Evolutionary conservation across 2,888 invertebrate genomes (phyloP).

Genomic region (Gymnoscelis rufifasciata): DNA sequence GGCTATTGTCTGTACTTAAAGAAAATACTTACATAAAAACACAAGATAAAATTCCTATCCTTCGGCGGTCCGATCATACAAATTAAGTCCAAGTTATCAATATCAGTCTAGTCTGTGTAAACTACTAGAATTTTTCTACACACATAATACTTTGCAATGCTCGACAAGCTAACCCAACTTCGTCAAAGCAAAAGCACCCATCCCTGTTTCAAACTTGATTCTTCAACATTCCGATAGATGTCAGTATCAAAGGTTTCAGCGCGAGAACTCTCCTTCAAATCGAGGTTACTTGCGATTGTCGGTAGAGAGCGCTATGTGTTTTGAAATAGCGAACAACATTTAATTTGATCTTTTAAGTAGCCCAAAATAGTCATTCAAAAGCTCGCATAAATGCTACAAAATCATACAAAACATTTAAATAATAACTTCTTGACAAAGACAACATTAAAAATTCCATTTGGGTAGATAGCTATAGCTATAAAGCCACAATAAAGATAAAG

Average conservation of each 20-base stretch:
- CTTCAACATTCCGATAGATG: conserved; percentile 64
- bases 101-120: too few species aligned
- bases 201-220: conserved; percentile 40
- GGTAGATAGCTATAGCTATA: conserved; percentile 28
- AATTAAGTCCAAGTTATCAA: too few species aligned
- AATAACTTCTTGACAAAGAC: background rate
- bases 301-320: conserved; percentile 59
- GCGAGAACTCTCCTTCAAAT: conserved; percentile 35
- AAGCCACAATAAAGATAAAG: conserved; percentile 46
- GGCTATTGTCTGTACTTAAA: too few species aligned
- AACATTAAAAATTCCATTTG: conserved; percentile 28
- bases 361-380: background rate
- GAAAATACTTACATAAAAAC: too few species aligned
- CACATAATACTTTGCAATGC: background rate
- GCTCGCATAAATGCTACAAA: too few species aligned
- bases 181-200: background rate
- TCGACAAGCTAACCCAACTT: background rate
- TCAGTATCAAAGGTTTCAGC: conserved; percentile 40
- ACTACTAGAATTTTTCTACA: too few species aligned
- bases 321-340: too few species aligned
- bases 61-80: too few species aligned
- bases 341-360: too few species aligned
- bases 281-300: conserved; percentile 40
- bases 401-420: too few species aligned
- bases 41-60: too few species aligned